Percentiles rank a stretch among this genome's conserved stretches.
phyloP scores from a whole-genome alignment of 2,113 vertebrate genomes.

The Mus spicilegus region DNA sequence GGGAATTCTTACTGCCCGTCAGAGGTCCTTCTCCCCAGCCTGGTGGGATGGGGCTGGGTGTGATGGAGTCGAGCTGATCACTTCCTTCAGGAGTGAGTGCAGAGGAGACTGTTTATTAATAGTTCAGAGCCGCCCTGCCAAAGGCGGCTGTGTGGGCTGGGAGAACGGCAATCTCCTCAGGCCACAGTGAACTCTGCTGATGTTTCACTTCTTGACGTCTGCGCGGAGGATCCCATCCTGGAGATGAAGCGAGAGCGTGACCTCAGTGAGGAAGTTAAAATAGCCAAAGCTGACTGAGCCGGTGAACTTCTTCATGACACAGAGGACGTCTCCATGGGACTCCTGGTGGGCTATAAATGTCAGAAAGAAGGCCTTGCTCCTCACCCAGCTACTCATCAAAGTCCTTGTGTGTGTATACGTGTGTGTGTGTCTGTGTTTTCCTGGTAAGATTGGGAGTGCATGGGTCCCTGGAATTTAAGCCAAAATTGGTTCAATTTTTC shows the following conservation, averaged over 20 bases:
- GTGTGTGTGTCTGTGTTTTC: background rate
- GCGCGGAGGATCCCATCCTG: conserved; percentile 27
- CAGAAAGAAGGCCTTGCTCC: background rate
- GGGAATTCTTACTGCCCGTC: conserved; percentile 43
- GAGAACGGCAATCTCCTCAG: background rate
- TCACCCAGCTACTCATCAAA: background rate
- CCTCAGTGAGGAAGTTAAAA: conserved; percentile 2
- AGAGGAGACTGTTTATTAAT: conserved; percentile 70
- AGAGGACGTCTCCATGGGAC: background rate
- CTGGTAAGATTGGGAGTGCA: background rate
- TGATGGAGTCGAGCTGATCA: conserved; percentile 5
- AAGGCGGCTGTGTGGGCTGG: background rate
- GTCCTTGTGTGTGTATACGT: background rate
- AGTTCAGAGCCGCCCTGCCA: conserved; percentile 1
- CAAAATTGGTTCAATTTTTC: background rate
- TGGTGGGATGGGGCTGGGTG: background rate
- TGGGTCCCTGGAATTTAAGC: background rate
- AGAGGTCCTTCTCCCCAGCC: conserved; percentile 56
- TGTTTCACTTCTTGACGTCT: conserved; percentile 63
- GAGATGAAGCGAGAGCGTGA: background rate
- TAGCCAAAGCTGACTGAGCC: background rate
- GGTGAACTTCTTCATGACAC: background rate
- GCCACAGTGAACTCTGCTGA: background rate
- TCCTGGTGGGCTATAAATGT: background rate
- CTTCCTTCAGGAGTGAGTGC: conserved; percentile 23